Conservation (phyloP, 2,113 vertebrate genomes). For the Monopterus albus region DNA sequence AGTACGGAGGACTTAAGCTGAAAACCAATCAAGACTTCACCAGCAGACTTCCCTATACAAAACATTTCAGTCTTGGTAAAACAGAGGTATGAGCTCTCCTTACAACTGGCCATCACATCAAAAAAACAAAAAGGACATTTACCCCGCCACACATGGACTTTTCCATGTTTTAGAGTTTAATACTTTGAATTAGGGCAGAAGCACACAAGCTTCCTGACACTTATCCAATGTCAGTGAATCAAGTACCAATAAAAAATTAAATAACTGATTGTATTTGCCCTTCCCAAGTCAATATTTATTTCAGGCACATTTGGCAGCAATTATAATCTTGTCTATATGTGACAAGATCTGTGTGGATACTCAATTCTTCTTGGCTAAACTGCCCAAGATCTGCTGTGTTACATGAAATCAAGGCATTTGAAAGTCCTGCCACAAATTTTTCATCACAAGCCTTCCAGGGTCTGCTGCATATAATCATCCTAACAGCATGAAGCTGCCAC, state of each 20-base stretch:
- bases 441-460: neutral
- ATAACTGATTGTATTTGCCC: neutral
- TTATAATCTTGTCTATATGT: neutral
- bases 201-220: neutral
- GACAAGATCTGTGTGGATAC: neutral
- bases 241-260: constrained; percentile 15
- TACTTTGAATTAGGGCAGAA: neutral
- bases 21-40: constrained; percentile 24
- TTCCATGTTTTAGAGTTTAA: too few relatives aligned
- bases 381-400: neutral
- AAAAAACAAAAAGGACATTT: neutral
- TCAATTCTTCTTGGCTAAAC: neutral
- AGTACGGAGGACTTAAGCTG: constrained; percentile 44
- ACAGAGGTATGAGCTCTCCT: neutral
- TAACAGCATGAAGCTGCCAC: constrained; percentile 19
- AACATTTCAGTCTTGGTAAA: constrained; percentile 1
- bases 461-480: constrained; percentile 24
- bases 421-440: constrained; percentile 4
- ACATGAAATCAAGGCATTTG: constrained; percentile 10
- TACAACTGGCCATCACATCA: neutral
- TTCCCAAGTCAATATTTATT: neutral
- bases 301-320: constrained; percentile 3
- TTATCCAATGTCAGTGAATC: constrained; percentile 8
- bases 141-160: too few relatives aligned
- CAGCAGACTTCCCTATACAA: neutral